These are phyloP conservation scores for Philaethria dido DNA, from an alignment of 2,888 invertebrate genomes.

Conservation along the genomic window DNA sequence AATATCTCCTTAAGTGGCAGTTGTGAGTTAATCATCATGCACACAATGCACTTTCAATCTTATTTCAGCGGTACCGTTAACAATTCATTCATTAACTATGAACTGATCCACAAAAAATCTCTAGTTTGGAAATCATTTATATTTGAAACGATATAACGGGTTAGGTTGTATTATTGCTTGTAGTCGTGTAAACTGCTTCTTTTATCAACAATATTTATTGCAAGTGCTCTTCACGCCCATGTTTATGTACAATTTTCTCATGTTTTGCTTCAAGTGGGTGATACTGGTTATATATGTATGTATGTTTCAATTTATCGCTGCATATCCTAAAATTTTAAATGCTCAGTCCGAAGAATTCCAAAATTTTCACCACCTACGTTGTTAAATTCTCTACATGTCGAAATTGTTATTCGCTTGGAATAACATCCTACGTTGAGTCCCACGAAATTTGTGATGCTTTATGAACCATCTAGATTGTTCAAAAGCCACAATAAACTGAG, in stretches of 20 bases:
- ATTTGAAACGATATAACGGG: conserved; percentile 62
- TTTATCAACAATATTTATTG: conserved; percentile 80
- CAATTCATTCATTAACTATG: conserved; percentile 59
- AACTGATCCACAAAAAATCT: conserved; percentile 45
- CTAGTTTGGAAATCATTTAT: conserved; percentile 51
- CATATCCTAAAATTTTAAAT: conserved; percentile 50
- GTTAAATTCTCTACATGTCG: conserved; percentile 65
- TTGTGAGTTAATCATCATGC: conserved; percentile 71
- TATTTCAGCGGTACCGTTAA: conserved; percentile 60
- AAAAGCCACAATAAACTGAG: conserved; percentile 67
- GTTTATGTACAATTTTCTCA: conserved; percentile 69
- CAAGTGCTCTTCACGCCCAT: conserved; percentile 68
- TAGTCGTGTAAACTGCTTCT: conserved; percentile 66
- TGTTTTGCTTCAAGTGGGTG: conserved; percentile 75
- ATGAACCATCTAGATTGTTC: conserved; percentile 76
- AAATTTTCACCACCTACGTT: conserved; percentile 72
- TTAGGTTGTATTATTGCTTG: conserved; percentile 61
- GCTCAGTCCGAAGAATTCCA: conserved; percentile 55
- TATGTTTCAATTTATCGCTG: conserved; percentile 63
- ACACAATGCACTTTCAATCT: conserved; percentile 77
- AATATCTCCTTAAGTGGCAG: conserved; percentile 71
- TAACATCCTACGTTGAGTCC: conserved; percentile 65
- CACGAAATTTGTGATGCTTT: conserved; percentile 64
- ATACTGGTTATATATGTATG: conserved; percentile 64
- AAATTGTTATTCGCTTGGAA: conserved; percentile 26